These are phyloP conservation scores for Electrona antarctica DNA, from an alignment of 2,113 vertebrate genomes.

Conservation along the genomic window DNA sequence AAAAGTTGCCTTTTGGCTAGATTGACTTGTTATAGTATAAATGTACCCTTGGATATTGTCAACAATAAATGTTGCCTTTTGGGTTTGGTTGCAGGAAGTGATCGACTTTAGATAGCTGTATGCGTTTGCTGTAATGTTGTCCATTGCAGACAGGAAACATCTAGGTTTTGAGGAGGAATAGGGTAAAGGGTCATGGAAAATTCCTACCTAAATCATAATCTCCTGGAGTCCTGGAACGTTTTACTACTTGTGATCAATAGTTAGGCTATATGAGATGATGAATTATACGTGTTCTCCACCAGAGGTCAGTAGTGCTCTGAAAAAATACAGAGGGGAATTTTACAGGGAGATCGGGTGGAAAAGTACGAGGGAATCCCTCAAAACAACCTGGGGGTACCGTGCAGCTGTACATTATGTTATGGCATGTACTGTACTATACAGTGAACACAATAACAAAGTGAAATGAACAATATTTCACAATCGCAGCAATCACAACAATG, in stretches of 20 bases:
- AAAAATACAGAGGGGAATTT: conserved; percentile 35
- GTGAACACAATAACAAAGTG: conserved; percentile 16
- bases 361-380: conserved; percentile 35
- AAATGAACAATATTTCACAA: neutral
- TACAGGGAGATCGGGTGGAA: conserved; percentile 45
- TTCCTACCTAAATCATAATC: conserved; percentile 29
- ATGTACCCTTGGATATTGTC: too few species aligned
- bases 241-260: neutral
- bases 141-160: conserved; percentile 16
- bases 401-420: conserved; percentile 24
- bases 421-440: neutral
- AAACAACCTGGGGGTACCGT: neutral
- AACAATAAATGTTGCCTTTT: too few species aligned
- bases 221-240: conserved; percentile 26
- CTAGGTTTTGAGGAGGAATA: conserved; percentile 3
- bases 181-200: conserved; percentile 25
- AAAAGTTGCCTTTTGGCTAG: too few species aligned
- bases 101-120: too few species aligned
- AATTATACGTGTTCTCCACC: conserved; percentile 50
- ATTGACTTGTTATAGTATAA: too few species aligned
- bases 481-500: neutral
- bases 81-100: too few species aligned
- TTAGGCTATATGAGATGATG: neutral
- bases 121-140: too few species aligned
- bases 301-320: conserved; percentile 59